These are phyloP conservation scores for Crambe crambe DNA, from an alignment of 37 sponge, comb jelly and placozoan species.

Conservation along the genomic window DNA sequence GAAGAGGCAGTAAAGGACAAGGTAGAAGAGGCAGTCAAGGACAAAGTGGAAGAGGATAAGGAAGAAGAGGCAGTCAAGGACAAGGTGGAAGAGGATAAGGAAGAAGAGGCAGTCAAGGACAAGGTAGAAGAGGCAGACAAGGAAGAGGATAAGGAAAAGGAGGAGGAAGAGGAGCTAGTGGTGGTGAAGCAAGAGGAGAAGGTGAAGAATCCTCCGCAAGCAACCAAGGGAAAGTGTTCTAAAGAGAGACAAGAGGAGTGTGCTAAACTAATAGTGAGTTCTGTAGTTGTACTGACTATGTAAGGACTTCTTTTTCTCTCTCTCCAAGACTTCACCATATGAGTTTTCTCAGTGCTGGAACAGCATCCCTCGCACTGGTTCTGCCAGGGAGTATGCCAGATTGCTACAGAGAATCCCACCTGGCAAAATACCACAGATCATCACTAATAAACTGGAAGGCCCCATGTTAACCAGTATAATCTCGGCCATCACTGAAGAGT, in stretches of 20 bases:
- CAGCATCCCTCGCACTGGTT: constrained; percentile 26
- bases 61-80: neutral
- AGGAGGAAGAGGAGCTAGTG: neutral
- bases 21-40: neutral
- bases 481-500: constrained; percentile 38
- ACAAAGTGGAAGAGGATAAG: neutral
- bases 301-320: too few relatives aligned
- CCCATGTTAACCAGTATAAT: constrained; percentile 51
- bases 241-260: too few relatives aligned
- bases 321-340: constrained; percentile 11
- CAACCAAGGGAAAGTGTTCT: too few relatives aligned
- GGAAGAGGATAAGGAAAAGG: too few relatives aligned
- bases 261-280: too few relatives aligned
- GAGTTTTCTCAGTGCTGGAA: constrained; percentile 77
- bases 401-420: constrained; percentile 60
- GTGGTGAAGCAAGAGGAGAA: constrained; percentile 2
- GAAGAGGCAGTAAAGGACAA: neutral
- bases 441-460: constrained; percentile 75
- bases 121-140: too few relatives aligned
- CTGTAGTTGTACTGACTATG: too few relatives aligned
- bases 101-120: neutral
- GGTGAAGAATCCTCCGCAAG: too few relatives aligned
- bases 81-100: constrained; percentile 14
- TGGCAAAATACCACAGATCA: constrained; percentile 40
- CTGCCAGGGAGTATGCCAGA: constrained; percentile 38